Conservation (phyloP, 2,113 vertebrate species). For the Varanus salvator region DNA sequence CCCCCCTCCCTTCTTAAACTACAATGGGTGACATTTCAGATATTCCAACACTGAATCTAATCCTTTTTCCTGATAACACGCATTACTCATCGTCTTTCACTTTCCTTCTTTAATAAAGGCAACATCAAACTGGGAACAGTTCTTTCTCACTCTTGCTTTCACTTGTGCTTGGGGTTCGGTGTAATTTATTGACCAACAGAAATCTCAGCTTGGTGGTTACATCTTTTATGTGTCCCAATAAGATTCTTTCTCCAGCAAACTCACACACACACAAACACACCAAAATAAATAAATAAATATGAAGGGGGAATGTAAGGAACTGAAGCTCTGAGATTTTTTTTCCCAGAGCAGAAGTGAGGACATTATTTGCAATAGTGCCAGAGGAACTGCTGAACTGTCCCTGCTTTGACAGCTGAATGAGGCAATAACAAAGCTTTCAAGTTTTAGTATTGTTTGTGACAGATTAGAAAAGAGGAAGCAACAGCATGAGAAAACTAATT, state of each 20-base stretch:
- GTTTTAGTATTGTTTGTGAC: background rate
- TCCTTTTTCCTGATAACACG: conserved; percentile 43
- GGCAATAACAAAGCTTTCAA: background rate
- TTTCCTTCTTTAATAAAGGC: conserved; percentile 53
- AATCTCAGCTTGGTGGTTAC: background rate
- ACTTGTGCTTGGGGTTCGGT: background rate
- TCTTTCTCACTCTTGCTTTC: conserved; percentile 1
- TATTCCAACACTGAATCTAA: conserved; percentile 55
- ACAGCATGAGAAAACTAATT: background rate
- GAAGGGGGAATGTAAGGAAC: background rate
- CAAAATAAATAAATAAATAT: background rate
- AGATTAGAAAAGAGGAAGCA: background rate
- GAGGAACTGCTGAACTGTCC: background rate
- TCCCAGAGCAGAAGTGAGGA: background rate
- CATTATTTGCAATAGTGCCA: background rate
- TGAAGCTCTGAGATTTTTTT: background rate
- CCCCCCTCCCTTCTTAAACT: conserved; percentile 11
- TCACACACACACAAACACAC: background rate
- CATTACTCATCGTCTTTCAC: conserved; percentile 42
- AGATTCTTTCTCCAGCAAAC: background rate
- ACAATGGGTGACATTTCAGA: conserved; percentile 47
- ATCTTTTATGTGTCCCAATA: background rate
- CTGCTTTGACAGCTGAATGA: background rate
- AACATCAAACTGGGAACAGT: background rate
- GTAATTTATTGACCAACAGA: conserved; percentile 11